Base-by-base conservation (phyloP, 2,888 invertebrate species). In the Drosophila buzzatii region DNA sequence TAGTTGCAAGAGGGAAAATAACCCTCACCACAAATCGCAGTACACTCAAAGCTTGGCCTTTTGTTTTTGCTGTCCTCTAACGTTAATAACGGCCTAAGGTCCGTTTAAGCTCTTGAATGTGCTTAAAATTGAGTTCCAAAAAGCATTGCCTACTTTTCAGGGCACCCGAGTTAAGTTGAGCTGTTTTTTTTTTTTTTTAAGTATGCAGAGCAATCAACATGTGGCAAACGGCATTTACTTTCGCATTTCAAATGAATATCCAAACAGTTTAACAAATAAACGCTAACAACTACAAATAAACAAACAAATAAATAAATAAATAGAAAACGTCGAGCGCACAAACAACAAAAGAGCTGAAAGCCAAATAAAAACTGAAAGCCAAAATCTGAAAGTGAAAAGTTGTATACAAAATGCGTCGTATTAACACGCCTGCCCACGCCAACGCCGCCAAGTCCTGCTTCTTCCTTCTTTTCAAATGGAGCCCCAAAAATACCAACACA, bases 301-400 rank as follows among this genome's bases (percentile, higher is more conserved):
- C 66, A 73, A 79, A 70, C 63, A 80, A 63, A 71, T 57, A 77
- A 77, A 73, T 70, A 67, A 78, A 71, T 61, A 71, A 69, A 71
- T 58, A 76, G 63, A 61, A 63, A 55, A 59, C 75, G 65, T 47
- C 35, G 55, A 71, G 56, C 72, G 72, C 39, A 31, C 76, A 63
- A 31, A 33, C 49, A 70, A 45, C 44, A 71, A 78, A 65, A 66
- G 79, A 87, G 82, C 83, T 79, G 69, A 85, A 89, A 87, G 65
- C 64, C 73, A 85, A 85, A 85, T 73, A 85, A 66, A 58, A 61
- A 57, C 59, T 51, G 57, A 72, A 79, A 59, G 64, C 55, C 45
- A 55, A 85, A 86, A 90, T 82, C 83, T 82, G 73, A 88, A 89
- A 89, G 85, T 88, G 85, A 86, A 86, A 86, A 86, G 85, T 90